A percentile compares a stretch with the other conserved stretches of the same genome.
Conservation (phyloP, 2,113 vertebrate genomes). For the Forbesichthys agassizii region DNA sequence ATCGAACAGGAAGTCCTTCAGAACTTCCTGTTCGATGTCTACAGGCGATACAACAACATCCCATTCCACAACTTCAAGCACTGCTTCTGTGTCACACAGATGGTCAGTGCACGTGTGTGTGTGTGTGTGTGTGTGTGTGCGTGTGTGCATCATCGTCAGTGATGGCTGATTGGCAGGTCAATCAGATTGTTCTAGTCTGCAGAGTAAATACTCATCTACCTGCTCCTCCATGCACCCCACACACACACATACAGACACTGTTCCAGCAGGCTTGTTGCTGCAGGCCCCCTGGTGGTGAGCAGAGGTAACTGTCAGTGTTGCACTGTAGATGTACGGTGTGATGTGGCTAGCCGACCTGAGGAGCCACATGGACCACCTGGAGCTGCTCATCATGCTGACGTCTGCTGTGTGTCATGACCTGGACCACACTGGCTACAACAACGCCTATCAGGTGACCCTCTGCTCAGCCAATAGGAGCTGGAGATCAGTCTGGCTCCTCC, state of each 20-base stretch:
- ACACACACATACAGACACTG: too few species aligned
- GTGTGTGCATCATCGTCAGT: too few species aligned
- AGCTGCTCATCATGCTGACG: slow-evolving; percentile 79
- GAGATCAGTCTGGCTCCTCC: too few species aligned
- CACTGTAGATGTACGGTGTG: slow-evolving; percentile 78
- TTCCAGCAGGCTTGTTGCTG: too few species aligned
- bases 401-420: slow-evolving; percentile 81
- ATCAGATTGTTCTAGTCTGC: too few species aligned
- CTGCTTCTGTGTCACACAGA: slow-evolving; percentile 83
- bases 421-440: slow-evolving; percentile 83
- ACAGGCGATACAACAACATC: slow-evolving; percentile 82
- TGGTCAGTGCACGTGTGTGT: slow-evolving; percentile 66
- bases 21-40: slow-evolving; percentile 79
- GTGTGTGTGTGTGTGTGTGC: slow-evolving; percentile 14
- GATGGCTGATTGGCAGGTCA: too few species aligned
- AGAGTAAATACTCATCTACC: too few species aligned
- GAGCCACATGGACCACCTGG: slow-evolving; percentile 72
- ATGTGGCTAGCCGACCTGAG: slow-evolving; percentile 81
- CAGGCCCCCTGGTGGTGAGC: neutral
- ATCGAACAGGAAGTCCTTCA: slow-evolving; percentile 78
- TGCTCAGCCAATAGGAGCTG: neutral
- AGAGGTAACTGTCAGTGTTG: too few species aligned
- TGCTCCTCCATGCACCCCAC: too few species aligned
- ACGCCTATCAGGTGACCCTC: slow-evolving; percentile 75
- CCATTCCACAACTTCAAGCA: slow-evolving; percentile 84